Conservation (phyloP, 1,140 invertebrate species). For the Antheraea mylitta region DNA sequence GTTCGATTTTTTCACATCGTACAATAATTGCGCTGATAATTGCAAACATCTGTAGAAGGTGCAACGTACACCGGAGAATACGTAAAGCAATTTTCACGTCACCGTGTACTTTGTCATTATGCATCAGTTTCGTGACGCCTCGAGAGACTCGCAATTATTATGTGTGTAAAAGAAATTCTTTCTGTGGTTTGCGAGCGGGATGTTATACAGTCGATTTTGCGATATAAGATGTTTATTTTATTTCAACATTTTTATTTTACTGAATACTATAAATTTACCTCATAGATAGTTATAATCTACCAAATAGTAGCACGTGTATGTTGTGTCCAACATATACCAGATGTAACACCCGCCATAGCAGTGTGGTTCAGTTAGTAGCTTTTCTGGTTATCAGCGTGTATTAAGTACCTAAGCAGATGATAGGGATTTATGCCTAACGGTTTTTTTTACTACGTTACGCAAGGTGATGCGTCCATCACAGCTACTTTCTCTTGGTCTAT, state of each 20-base stretch:
- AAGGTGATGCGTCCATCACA: too few relatives aligned
- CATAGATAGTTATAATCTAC: too few relatives aligned
- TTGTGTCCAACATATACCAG: too few relatives aligned
- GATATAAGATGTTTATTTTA: not conserved
- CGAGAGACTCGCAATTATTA: constrained; percentile 77
- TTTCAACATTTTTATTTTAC: not conserved
- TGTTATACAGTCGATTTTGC: constrained; percentile 33
- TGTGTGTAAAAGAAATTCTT: constrained; percentile 77
- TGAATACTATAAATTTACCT: too few relatives aligned
- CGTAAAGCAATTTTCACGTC: constrained; percentile 75
- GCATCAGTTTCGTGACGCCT: constrained; percentile 76
- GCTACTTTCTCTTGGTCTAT: too few relatives aligned
- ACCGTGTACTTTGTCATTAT: constrained; percentile 76
- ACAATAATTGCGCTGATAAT: constrained; percentile 1
- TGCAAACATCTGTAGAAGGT: constrained; percentile 22
- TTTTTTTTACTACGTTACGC: too few relatives aligned
- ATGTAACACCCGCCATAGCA: too few relatives aligned
- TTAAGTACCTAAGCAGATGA: too few relatives aligned
- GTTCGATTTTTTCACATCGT: not conserved
- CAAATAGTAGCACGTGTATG: too few relatives aligned
- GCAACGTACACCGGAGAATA: constrained; percentile 32
- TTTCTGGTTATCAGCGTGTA: too few relatives aligned
- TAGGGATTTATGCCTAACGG: too few relatives aligned
- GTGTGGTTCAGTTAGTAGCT: too few relatives aligned
- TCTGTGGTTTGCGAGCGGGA: constrained; percentile 53